phyloP scores from a whole-genome alignment of 2,113 vertebrate species.

The Anolis carolinensis region DNA sequence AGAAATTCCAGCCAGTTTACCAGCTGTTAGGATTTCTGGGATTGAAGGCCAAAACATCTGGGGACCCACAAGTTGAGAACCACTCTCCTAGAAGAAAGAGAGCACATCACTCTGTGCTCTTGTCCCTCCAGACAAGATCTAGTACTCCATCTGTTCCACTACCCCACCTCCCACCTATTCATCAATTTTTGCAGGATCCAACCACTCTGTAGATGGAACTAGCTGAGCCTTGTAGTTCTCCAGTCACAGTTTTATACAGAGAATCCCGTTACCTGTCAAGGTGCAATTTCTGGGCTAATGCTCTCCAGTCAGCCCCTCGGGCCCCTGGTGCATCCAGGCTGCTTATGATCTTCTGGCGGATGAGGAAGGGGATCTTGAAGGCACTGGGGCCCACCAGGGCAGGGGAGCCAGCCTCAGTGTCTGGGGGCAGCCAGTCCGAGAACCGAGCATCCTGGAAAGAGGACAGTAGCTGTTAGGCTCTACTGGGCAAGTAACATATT shows the following conservation, averaged over 20 bases:
- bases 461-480: rapidly evolving
- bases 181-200: neutral
- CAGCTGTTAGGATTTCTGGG: too few relatives aligned
- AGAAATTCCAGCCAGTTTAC: too few relatives aligned
- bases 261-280: conserved; percentile 88
- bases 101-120: neutral
- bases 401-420: conserved; percentile 88
- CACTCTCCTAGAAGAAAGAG: neutral
- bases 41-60: too few relatives aligned
- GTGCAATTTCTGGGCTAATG: conserved; percentile 96
- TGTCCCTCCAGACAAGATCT: neutral
- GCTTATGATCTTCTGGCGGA: conserved; percentile 99
- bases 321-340: conserved; percentile 91
- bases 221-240: neutral
- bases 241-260: neutral
- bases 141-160: too few relatives aligned
- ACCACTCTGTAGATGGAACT: neutral
- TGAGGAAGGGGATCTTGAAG: conserved; percentile 99
- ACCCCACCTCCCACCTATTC: neutral
- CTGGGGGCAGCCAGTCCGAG: conserved; percentile 78
- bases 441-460: conserved; percentile 85
- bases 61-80: too few relatives aligned
- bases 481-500: neutral
- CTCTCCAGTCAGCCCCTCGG: conserved; percentile 95
- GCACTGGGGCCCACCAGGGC: conserved; percentile 98